These are phyloP conservation scores for Aphaenogaster rudis DNA, from an alignment of 1,140 invertebrate species.

Conservation along the genomic window DNA sequence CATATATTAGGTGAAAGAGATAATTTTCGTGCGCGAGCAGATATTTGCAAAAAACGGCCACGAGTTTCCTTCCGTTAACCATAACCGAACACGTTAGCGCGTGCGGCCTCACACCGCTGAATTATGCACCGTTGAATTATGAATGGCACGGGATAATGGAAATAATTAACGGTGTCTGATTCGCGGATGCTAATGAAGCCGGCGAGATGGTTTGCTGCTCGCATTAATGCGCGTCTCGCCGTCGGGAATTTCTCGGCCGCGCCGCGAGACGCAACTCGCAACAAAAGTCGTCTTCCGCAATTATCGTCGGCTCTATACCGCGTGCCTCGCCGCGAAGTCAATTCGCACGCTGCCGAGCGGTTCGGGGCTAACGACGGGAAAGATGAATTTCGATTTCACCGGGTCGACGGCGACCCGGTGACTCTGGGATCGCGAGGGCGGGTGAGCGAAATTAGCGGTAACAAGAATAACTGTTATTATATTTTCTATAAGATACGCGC, in stretches of 20 bases:
- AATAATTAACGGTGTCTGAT: conserved; percentile 69
- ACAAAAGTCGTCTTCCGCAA: conserved; percentile 60
- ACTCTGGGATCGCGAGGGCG: conserved; percentile 21
- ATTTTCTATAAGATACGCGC: not conserved
- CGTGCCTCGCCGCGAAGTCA: not conserved
- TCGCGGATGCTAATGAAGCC: conserved; percentile 66
- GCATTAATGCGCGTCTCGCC: conserved; percentile 53
- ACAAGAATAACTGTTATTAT: conserved; percentile 46
- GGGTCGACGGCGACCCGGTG: conserved; percentile 33
- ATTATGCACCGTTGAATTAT: conserved; percentile 65
- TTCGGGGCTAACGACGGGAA: conserved; percentile 3
- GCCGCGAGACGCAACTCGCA: conserved; percentile 25
- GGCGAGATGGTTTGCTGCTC: conserved; percentile 70
- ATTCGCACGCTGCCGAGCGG: conserved; percentile 30
- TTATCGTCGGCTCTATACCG: conserved; percentile 9
- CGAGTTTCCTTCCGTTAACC: conserved; percentile 13
- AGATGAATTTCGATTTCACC: conserved; percentile 50
- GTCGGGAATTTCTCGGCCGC: not conserved
- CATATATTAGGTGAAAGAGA: not conserved
- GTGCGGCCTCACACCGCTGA: conserved; percentile 47
- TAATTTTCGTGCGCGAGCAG: not conserved
- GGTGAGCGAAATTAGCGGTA: conserved; percentile 20
- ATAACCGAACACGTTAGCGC: conserved; percentile 12
- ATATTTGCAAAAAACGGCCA: not conserved
- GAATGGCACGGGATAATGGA: conserved; percentile 62